Percentiles rank a stretch among this genome's conserved stretches.
Conservation (phyloP, 92 coral and sea anemone species). For the Porites lobata region DNA sequence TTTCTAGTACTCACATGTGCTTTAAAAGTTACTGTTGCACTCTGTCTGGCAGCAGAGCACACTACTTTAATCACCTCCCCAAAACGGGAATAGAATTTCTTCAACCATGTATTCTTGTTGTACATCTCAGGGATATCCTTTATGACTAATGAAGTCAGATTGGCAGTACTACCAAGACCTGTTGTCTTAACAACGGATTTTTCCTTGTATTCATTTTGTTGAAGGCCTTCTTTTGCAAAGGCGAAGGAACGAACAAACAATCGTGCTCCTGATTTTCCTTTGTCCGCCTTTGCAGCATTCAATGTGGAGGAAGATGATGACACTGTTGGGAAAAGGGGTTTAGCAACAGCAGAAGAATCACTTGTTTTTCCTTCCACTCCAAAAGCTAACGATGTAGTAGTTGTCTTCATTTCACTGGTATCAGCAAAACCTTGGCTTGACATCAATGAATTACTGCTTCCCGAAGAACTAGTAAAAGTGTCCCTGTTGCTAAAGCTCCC, state of each 20-base stretch:
- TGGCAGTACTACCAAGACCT: constrained; percentile 31
- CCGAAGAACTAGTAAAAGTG: neutral
- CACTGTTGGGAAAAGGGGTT: constrained; percentile 34
- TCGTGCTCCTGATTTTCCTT: constrained; percentile 8
- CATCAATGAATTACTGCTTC: neutral
- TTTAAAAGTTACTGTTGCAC: constrained; percentile 83
- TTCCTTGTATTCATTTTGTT: constrained; percentile 20
- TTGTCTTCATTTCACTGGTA: neutral
- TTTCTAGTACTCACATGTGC: constrained; percentile 81
- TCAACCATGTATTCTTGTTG: constrained; percentile 82
- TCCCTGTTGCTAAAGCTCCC: neutral
- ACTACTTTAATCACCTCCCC: constrained; percentile 86
- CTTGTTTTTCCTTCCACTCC: constrained; percentile 12
- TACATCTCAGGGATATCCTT: constrained; percentile 79
- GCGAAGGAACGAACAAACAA: constrained; percentile 22
- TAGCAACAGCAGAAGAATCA: constrained; percentile 7
- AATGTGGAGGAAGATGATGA: neutral
- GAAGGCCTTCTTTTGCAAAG: neutral
- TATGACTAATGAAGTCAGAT: constrained; percentile 78
- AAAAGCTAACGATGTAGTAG: neutral
- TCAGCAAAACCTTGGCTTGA: constrained; percentile 15
- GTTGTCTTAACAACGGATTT: constrained; percentile 16
- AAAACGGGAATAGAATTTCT: constrained; percentile 83
- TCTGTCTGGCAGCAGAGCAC: constrained; percentile 71
- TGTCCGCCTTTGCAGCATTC: neutral